A percentile compares a stretch with the other conserved stretches of the same genome.
These are phyloP conservation scores for Heliothis subflexa DNA, from an alignment of 1,140 invertebrate genomes.

Conservation along the genomic window DNA sequence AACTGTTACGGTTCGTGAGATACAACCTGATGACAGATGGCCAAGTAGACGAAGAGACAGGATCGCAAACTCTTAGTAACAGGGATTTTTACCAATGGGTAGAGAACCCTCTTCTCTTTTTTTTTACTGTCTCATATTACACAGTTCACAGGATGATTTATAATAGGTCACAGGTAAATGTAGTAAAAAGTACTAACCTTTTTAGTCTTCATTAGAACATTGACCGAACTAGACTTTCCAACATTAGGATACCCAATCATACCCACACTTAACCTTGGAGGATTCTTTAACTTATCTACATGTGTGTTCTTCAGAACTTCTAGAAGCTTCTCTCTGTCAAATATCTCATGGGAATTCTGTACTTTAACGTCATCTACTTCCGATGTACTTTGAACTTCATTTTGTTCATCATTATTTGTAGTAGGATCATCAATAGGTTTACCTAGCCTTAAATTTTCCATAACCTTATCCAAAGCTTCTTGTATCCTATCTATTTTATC, in stretches of 20 bases:
- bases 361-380: constrained; percentile 52
- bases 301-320: constrained; percentile 90
- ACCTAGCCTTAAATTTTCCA: constrained; percentile 72
- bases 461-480: constrained; percentile 81
- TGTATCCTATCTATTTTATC: constrained; percentile 84
- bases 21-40: no score
- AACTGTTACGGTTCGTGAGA: no score
- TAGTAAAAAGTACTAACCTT: constrained; percentile 91
- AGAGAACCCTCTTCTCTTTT: no score
- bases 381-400: constrained; percentile 12
- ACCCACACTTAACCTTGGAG: constrained; percentile 92
- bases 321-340: constrained; percentile 88
- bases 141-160: no score
- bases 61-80: no score
- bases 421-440: constrained; percentile 67
- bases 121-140: no score
- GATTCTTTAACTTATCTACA: constrained; percentile 87
- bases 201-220: constrained; percentile 95
- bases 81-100: no score
- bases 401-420: constrained; percentile 46
- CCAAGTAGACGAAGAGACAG: no score
- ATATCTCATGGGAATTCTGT: constrained; percentile 82
- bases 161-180: no score
- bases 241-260: constrained; percentile 99
- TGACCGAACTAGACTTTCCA: constrained; percentile 99